Base-by-base conservation (phyloP, 1,140 invertebrate species). In the Microplitis mediator region DNA sequence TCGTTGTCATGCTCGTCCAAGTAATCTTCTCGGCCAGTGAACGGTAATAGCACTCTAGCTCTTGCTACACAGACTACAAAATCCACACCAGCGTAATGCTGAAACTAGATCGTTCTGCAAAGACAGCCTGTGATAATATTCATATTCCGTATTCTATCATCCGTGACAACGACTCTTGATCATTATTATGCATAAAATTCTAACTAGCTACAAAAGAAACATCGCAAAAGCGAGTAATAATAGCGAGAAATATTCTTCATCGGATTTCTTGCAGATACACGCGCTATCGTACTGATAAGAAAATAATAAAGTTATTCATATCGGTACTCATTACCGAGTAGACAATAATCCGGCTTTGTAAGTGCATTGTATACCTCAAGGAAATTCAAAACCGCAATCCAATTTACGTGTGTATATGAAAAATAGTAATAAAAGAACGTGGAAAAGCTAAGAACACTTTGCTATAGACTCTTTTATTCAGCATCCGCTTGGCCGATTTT, bases 81-180 rank as follows among this genome's bases (percentile, higher is more conserved):
- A 23, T 23, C 23, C 23, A 23, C 23, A 51, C 50, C 4, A 50
- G 31, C 45, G 5, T n/a, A 68, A 31, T 56, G 3, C 31, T 64
- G 51, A 60, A 67, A 39, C 13, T 73, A 9, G 8, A 66, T 73
- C 67, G 61, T 39, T 14, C 61, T 71, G 45, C 51, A 64, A 13
- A 32, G 54, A 51, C 52, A 62, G 60, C 50, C 35, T 58, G 54
- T 66, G 64, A 67, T 64, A 71, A 69, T 74, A 74, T 74, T 60
- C 65, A 74, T 74, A 69, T 71, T 74, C 51, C 64, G 14, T 60
- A 56, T 64, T 72, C 64, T 56, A 64, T 69, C 73, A 74, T 60
- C 64, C 65, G 36, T 72, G 65, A 72, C 69, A 72, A 62, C 50
- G 65, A 51, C 32, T 39, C 35, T 64, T 64, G 31, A 14, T 52